Percentiles rank a stretch among this genome's conserved stretches.
Evolutionary conservation across 1,140 invertebrate species (phyloP).

Genomic region (Hyposmocoma kahamanoa): DNA sequence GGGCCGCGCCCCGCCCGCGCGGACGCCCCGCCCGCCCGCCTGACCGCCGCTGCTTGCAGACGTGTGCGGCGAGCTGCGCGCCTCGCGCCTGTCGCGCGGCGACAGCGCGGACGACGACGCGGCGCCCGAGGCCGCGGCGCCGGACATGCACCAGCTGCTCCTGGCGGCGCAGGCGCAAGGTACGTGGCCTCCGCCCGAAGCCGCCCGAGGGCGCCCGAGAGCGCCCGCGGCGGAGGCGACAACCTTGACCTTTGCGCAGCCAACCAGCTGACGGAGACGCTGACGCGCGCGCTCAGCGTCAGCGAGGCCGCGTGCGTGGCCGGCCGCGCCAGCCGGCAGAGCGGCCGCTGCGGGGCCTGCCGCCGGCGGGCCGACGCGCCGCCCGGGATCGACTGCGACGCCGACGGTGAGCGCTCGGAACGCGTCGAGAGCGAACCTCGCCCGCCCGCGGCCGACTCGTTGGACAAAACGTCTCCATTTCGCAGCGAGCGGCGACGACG

Average conservation of each 20-base stretch:
- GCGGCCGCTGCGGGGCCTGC: slow-evolving; percentile 37
- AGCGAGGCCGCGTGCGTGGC: slow-evolving; percentile 30
- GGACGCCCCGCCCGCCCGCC: slow-evolving; percentile 12
- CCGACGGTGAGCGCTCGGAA: background rate
- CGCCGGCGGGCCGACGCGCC: background rate
- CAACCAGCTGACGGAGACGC: slow-evolving; percentile 34
- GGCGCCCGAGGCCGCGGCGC: background rate
- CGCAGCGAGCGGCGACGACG: background rate
- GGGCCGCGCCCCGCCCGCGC: slow-evolving; percentile 20
- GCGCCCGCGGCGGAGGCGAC: no score
- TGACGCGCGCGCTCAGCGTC: slow-evolving; percentile 32
- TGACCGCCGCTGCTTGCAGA: slow-evolving; percentile 25
- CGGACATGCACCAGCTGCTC: slow-evolving; percentile 46
- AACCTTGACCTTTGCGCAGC: slow-evolving; percentile 25
- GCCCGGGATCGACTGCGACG: background rate
- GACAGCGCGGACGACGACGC: slow-evolving; percentile 16
- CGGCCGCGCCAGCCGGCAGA: slow-evolving; percentile 33
- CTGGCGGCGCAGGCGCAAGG: slow-evolving; percentile 56
- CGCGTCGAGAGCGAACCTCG: background rate
- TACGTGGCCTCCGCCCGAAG: slow-evolving; percentile 10
- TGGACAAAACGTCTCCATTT: no score
- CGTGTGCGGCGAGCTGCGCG: slow-evolving; percentile 26
- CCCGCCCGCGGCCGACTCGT: no score
- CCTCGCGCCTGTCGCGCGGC: slow-evolving; percentile 10
- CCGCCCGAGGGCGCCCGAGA: background rate